These are phyloP conservation scores for Temnothorax curvispinosus DNA, from an alignment of 1,140 invertebrate species.

Conservation along the genomic window DNA sequence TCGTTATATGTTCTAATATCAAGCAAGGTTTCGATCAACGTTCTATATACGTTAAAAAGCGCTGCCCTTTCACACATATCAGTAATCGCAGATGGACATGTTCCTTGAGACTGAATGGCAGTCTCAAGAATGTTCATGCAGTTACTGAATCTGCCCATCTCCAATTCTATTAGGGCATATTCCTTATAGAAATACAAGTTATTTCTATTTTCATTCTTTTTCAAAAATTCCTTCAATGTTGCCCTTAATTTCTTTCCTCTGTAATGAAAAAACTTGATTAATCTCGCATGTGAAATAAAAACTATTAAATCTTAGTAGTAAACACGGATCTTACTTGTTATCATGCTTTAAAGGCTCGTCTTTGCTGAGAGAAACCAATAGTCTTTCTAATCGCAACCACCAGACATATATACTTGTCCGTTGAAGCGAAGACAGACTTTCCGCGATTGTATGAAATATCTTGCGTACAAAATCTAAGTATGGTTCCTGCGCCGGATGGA, in stretches of 20 bases:
- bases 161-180: constrained; percentile 88
- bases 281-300: neutral
- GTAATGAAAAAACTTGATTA: constrained; percentile 49
- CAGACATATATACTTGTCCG: constrained; percentile 86
- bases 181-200: constrained; percentile 87
- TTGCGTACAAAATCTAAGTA: constrained; percentile 86
- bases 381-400: constrained; percentile 88
- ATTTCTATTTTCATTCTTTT: constrained; percentile 86
- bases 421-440: constrained; percentile 74
- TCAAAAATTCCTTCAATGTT: constrained; percentile 87
- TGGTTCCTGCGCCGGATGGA: constrained; percentile 87
- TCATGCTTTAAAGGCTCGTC: constrained; percentile 81
- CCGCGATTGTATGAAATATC: constrained; percentile 78
- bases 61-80: constrained; percentile 77
- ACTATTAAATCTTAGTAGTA: neutral
- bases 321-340: constrained; percentile 69
- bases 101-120: constrained; percentile 80
- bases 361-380: constrained; percentile 85
- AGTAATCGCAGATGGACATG: constrained; percentile 67
- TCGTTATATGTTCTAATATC: constrained; percentile 70
- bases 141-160: constrained; percentile 84
- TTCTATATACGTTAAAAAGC: constrained; percentile 83
- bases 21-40: constrained; percentile 83
- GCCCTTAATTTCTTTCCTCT: constrained; percentile 85
- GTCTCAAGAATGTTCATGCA: constrained; percentile 85